phyloP scores from a whole-genome alignment of 1,140 invertebrate genomes.

The Ridgeia piscesae region DNA sequence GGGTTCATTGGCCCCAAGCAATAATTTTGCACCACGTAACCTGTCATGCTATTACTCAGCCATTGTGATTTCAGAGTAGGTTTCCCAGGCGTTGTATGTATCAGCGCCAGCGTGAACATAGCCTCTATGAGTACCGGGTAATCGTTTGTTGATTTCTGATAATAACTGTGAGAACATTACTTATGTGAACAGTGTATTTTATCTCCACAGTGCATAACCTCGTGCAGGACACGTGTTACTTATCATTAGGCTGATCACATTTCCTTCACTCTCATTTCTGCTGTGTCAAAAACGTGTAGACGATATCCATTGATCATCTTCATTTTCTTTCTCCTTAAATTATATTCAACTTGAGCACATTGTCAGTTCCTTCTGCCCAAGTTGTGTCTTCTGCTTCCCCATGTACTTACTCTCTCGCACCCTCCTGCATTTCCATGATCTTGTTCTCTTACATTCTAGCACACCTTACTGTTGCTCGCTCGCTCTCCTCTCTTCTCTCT shows the following conservation, averaged over 20 bases:
- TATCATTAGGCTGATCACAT: neutral
- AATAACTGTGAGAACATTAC: neutral
- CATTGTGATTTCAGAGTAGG: neutral
- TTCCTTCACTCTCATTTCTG: neutral
- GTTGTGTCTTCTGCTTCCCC: too few relatives aligned
- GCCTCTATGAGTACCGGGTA: neutral
- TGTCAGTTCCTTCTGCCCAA: too few relatives aligned
- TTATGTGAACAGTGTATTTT: neutral
- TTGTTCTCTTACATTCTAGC: too few relatives aligned
- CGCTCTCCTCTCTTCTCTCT: too few relatives aligned
- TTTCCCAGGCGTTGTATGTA: neutral
- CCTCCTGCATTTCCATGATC: too few relatives aligned
- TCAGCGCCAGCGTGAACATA: neutral
- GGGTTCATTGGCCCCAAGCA: neutral
- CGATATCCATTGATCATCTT: too few relatives aligned
- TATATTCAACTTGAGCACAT: too few relatives aligned
- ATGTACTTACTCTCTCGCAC: too few relatives aligned
- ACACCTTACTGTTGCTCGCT: too few relatives aligned
- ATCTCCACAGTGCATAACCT: neutral
- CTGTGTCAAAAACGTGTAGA: too few relatives aligned
- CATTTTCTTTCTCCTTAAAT: too few relatives aligned
- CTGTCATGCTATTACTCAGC: neutral
- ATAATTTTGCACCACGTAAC: neutral
- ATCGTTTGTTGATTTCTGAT: neutral
- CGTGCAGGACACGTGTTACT: neutral